Base-by-base conservation (phyloP, 2,888 invertebrate species). In the Meiosimyza decipiens region DNA sequence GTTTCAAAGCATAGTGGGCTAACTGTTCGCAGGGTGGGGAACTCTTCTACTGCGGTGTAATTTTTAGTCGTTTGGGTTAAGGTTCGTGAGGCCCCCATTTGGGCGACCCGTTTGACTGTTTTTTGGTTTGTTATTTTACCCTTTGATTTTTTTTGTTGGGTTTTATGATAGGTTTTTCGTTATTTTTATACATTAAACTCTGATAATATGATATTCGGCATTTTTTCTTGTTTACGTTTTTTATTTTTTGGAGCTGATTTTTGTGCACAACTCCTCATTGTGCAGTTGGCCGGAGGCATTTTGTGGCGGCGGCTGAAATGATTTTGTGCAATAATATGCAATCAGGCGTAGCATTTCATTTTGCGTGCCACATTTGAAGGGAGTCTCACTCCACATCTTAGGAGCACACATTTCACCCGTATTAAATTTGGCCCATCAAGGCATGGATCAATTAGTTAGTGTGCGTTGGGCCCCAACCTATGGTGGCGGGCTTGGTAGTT, bases 191-290 rank as follows among this genome's bases (percentile, higher is more conserved):
- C 73, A 75, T 74, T 69, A 71, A 77, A 76, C 76, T 65, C 74
- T 78, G 78, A 77, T 79, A 77, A 78, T 78, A 73, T 77, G 75
- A 78, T 79, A 79, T 78, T 77, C 77, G 71, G 75, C 77, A 71
- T 73, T 60, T 57, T 12, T 40, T 12, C n/a, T n/a, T n/a, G 22
- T 59, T 33, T 47, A 18, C 9, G 13, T 28, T 28, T 49, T 66
- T 47, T 54, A 54, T 54, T 63, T 63, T 63, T 47, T 49, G n/a
- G 59, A 47, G 69, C 49, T 60, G 33, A 13, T 57, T 7, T 59
- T 59, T 70, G 60, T 28, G 13, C 64, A 50, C 18, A 50, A n/a
- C 16, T 40, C 40, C 18, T 64, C 50, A 3, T 50, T 64, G 50
- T 49, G 16, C 49, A 55, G 59, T 55, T 66, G 52, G 63, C 71